These are phyloP conservation scores for Hylaeus volcanicus DNA, from an alignment of 1,140 invertebrate species.

Conservation along the genomic window DNA sequence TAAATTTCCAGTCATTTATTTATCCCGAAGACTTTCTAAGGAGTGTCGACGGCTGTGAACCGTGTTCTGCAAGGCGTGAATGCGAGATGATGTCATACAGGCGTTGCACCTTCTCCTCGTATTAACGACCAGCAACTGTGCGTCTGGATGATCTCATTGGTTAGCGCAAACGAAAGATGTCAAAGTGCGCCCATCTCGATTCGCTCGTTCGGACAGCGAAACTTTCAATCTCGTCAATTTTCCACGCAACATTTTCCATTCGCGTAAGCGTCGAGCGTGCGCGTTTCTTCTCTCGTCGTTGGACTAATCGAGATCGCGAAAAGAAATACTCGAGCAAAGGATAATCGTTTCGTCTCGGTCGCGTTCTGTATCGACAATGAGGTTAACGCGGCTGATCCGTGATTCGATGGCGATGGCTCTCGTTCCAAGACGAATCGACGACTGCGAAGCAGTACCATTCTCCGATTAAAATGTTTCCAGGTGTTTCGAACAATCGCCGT, in stretches of 20 bases:
- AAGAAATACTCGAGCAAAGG: no score
- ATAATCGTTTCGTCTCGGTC: not conserved
- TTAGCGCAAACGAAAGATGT: constrained; percentile 38
- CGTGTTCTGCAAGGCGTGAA: constrained; percentile 61
- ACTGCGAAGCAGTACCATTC: no score
- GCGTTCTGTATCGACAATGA: no score
- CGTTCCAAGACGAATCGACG: no score
- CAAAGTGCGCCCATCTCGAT: constrained; percentile 49
- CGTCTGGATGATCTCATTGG: constrained; percentile 57
- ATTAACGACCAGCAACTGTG: constrained; percentile 46
- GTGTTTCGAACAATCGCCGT: constrained; percentile 27
- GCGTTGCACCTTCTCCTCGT: constrained; percentile 65
- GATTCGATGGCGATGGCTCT: no score
- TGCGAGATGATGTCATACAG: constrained; percentile 63
- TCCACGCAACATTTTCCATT: constrained; percentile 3
- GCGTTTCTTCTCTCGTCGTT: no score
- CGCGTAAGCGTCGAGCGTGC: not conserved
- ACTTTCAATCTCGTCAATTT: not conserved
- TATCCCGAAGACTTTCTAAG: constrained; percentile 67
- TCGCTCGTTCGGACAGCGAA: not conserved
- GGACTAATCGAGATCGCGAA: not conserved
- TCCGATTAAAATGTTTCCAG: constrained; percentile 6
- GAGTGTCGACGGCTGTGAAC: constrained; percentile 55
- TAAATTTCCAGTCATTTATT: constrained; percentile 60
- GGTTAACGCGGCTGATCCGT: no score